phyloP scores from a whole-genome alignment of 2,888 invertebrate genomes.

The Xestia rhomboidea region DNA sequence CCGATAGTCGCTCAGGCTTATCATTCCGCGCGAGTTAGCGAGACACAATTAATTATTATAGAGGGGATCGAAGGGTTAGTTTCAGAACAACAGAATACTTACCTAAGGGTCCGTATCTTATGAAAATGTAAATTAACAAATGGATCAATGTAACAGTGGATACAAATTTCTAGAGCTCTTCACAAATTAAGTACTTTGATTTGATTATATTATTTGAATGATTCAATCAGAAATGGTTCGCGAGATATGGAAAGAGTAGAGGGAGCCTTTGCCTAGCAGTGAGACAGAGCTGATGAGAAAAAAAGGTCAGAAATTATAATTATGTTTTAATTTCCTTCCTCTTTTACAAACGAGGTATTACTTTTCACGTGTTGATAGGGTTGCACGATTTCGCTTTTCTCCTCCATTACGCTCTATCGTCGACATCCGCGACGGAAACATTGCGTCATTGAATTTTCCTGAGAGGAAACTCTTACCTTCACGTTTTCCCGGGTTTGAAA shows the following conservation, averaged over 20 bases:
- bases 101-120: background rate
- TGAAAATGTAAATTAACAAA: background rate
- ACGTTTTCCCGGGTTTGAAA: constrained; percentile 31
- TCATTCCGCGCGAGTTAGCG: constrained; percentile 23
- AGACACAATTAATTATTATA: constrained; percentile 37
- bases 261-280: too few species aligned
- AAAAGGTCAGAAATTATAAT: too few species aligned
- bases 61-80: constrained; percentile 17
- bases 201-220: background rate
- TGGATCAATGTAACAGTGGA: background rate
- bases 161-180: background rate
- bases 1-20: constrained; percentile 23
- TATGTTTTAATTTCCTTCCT: background rate
- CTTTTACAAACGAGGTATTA: background rate
- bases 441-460: constrained; percentile 46
- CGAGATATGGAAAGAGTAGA: too few species aligned
- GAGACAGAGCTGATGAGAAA: too few species aligned
- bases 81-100: constrained; percentile 9
- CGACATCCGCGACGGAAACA: constrained; percentile 43
- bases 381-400: constrained; percentile 23
- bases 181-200: background rate
- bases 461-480: constrained; percentile 42
- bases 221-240: too few species aligned
- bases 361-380: constrained; percentile 10
- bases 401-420: constrained; percentile 16